These are phyloP conservation scores for Hyppa rectilinea DNA, from an alignment of 2,888 invertebrate species.

Conservation along the genomic window DNA sequence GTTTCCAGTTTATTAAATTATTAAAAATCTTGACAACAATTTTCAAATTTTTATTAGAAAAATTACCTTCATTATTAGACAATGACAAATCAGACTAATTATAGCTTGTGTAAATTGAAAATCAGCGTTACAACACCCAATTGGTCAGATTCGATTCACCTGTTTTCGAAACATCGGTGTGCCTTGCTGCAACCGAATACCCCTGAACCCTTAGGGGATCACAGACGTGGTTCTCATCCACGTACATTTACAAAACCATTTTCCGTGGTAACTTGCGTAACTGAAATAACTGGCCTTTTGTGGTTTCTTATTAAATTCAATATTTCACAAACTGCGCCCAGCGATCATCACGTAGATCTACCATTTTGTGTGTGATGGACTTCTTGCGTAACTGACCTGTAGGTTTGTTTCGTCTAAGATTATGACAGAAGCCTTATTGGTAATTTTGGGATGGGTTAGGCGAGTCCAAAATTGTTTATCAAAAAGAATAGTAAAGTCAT, in stretches of 20 bases:
- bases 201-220: constrained; percentile 23
- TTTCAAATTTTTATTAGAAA: background rate
- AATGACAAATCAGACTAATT: background rate
- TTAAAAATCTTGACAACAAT: too few relatives aligned
- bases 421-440: constrained; percentile 27
- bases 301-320: constrained; percentile 65
- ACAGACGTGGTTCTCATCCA: constrained; percentile 15
- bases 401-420: constrained; percentile 26
- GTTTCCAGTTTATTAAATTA: too few relatives aligned
- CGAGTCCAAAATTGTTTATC: background rate
- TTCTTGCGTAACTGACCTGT: constrained; percentile 50
- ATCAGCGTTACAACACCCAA: background rate
- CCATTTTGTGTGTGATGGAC: constrained; percentile 57
- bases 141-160: background rate
- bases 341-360: constrained; percentile 68
- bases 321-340: constrained; percentile 62
- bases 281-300: constrained; percentile 60
- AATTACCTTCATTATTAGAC: background rate
- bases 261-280: constrained; percentile 48
- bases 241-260: constrained; percentile 44
- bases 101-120: background rate
- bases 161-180: constrained; percentile 9
- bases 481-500: background rate
- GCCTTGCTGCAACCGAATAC: background rate
- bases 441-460: constrained; percentile 7